Evolutionary conservation across 1,140 invertebrate species (phyloP).

Genomic region (Drosophila trapezifrons): DNA sequence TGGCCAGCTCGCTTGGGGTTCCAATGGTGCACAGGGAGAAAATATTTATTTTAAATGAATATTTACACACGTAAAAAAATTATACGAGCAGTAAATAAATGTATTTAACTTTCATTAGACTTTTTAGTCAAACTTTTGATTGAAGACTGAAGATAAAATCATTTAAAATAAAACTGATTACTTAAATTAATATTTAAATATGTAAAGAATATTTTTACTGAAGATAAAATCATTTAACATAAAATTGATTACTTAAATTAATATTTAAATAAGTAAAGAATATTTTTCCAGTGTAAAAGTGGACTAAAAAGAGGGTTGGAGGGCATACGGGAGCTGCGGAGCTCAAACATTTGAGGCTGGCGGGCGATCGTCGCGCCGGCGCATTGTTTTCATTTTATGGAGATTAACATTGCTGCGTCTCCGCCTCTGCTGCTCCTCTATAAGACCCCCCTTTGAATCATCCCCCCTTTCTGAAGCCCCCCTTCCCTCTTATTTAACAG

Average conservation of each 20-base stretch:
- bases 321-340: constrained; percentile 29
- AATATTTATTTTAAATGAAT: background rate
- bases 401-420: constrained; percentile 80
- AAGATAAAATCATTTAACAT: too few relatives aligned
- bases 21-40: constrained; percentile 38
- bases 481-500: constrained; percentile 24
- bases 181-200: too few relatives aligned
- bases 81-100: too few relatives aligned
- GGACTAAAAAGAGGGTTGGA: background rate
- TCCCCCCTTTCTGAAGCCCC: constrained; percentile 4
- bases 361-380: constrained; percentile 68
- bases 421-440: constrained; percentile 25
- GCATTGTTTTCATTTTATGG: constrained; percentile 83
- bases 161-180: background rate
- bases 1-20: constrained; percentile 61
- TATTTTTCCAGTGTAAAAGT: constrained; percentile 7
- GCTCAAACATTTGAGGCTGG: constrained; percentile 38
- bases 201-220: background rate
- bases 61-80: too few relatives aligned
- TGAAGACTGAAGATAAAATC: too few relatives aligned
- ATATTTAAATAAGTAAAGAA: too few relatives aligned
- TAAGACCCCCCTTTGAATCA: constrained; percentile 2
- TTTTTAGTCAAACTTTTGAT: too few relatives aligned
- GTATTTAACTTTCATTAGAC: too few relatives aligned
- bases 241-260: background rate